These are phyloP conservation scores for Tuta absoluta DNA, from an alignment of 2,888 invertebrate species.

Conservation along the genomic window DNA sequence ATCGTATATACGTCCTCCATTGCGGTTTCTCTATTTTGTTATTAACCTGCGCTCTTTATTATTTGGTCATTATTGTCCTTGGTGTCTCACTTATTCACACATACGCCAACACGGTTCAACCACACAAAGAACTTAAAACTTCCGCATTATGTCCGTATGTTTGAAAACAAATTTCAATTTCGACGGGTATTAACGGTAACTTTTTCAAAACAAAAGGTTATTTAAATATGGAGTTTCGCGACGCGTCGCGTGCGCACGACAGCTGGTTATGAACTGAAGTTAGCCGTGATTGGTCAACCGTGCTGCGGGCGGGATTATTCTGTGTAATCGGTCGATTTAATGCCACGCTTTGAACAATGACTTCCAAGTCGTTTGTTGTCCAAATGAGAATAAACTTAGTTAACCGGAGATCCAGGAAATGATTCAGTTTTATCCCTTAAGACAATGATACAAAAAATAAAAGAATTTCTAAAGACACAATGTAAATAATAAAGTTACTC, in stretches of 20 bases:
- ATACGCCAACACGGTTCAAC: not conserved
- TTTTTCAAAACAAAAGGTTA: constrained; percentile 29
- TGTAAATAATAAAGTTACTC: not conserved
- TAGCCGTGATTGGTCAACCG: constrained; percentile 31
- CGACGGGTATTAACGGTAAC: constrained; percentile 28
- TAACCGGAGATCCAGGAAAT: not conserved
- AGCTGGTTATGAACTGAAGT: constrained; percentile 44
- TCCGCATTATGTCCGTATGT: not conserved
- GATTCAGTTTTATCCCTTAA: not conserved
- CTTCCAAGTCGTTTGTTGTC: not conserved
- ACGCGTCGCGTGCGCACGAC: constrained; percentile 41
- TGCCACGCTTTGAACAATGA: constrained; percentile 6
- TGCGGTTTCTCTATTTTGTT: constrained; percentile 19
- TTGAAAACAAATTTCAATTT: constrained; percentile 15
- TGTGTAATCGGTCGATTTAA: constrained; percentile 6
- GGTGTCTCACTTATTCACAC: constrained; percentile 16
- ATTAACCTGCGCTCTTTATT: constrained; percentile 12
- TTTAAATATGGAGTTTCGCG: constrained; percentile 17
- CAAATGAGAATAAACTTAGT: not conserved
- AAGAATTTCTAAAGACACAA: too few relatives aligned
- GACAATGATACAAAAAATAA: too few relatives aligned
- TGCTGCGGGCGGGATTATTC: constrained; percentile 17
- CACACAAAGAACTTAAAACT: not conserved
- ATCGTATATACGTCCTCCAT: constrained; percentile 87
- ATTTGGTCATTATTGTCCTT: constrained; percentile 29